phyloP scores from a whole-genome alignment of 2,797 vertebrate species.

The Enteromius paludinosus region DNA sequence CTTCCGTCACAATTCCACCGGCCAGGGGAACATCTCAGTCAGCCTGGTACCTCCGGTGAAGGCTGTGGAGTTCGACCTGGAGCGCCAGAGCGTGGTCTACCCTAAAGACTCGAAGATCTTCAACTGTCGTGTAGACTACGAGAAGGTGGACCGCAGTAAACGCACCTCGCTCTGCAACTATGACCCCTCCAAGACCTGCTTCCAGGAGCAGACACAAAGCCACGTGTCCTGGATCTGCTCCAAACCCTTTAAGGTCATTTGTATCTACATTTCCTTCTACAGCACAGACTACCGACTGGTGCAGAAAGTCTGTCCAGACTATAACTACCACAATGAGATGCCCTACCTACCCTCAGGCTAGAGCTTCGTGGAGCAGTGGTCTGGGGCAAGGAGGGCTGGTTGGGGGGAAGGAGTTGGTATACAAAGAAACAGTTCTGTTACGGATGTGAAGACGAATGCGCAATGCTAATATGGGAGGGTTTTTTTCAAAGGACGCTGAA shows the following conservation, averaged over 20 bases:
- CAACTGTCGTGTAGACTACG: slow-evolving; percentile 95
- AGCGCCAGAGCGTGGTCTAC: slow-evolving; percentile 95
- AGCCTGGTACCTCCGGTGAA: slow-evolving; percentile 95
- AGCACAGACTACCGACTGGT: slow-evolving; percentile 96
- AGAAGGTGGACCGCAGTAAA: slow-evolving; percentile 93
- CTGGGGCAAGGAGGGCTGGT: background rate
- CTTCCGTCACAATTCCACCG: slow-evolving; percentile 96
- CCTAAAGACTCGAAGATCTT: slow-evolving; percentile 98
- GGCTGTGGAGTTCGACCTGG: slow-evolving; percentile 93
- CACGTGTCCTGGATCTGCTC: slow-evolving; percentile 97
- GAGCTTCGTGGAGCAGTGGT: slow-evolving; percentile 48
- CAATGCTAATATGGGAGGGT: background rate
- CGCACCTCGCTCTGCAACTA: slow-evolving; percentile 93
- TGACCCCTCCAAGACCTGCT: slow-evolving; percentile 95
- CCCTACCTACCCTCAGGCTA: slow-evolving; percentile 95
- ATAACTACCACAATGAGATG: slow-evolving; percentile 92
- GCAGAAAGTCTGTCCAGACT: slow-evolving; percentile 97
- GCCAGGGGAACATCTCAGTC: slow-evolving; percentile 95
- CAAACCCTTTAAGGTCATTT: slow-evolving; percentile 95
- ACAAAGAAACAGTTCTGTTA: slow-evolving; percentile 9
- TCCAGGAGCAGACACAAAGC: slow-evolving; percentile 94
- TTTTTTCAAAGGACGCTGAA: slow-evolving; percentile 1
- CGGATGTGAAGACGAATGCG: background rate
- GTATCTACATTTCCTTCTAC: slow-evolving; percentile 98
- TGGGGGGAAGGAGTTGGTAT: slow-evolving; percentile 3